A percentile compares a stretch with the other conserved stretches of the same genome.
These are phyloP conservation scores for Clarias gariepinus DNA, from an alignment of 2,113 vertebrate genomes.

Conservation along the genomic window DNA sequence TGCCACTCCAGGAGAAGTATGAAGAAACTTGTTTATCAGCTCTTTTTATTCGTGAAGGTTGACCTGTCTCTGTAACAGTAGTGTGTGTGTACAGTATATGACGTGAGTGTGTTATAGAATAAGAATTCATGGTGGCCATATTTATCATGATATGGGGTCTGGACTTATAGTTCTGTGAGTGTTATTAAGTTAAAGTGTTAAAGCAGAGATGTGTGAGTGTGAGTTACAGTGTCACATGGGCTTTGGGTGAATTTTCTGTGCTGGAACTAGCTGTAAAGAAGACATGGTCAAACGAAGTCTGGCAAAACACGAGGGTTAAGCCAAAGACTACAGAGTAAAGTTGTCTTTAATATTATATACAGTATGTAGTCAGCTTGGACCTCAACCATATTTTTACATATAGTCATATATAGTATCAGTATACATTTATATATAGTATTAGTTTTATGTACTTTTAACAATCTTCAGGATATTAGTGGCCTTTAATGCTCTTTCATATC, in stretches of 20 bases:
- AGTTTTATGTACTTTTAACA: neutral
- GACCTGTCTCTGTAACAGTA: neutral
- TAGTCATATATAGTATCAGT: too few relatives aligned
- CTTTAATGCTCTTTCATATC: neutral
- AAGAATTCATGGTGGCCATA: neutral
- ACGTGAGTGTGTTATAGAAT: neutral
- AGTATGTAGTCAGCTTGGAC: neutral
- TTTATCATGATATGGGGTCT: neutral
- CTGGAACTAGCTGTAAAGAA: neutral
- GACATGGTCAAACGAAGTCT: conserved; percentile 22
- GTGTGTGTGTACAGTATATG: neutral
- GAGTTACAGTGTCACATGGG: neutral
- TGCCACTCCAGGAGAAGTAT: conserved; percentile 17
- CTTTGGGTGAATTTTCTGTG: conserved; percentile 6
- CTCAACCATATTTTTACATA: neutral
- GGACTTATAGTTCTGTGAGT: neutral
- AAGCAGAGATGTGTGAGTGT: neutral
- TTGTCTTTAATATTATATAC: neutral
- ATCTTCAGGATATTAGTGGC: neutral
- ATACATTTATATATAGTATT: too few relatives aligned
- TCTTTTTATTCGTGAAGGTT: neutral
- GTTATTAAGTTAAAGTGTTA: neutral
- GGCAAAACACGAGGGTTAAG: conserved; percentile 42
- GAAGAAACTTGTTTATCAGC: conserved; percentile 54
- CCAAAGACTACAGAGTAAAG: conserved; percentile 49